Evolutionary conservation across 37 sponge, comb jelly and placozoan species (phyloP), one percentile per base, ranked within the genome.

Genomic region (Eunapius fragilis): DNA sequence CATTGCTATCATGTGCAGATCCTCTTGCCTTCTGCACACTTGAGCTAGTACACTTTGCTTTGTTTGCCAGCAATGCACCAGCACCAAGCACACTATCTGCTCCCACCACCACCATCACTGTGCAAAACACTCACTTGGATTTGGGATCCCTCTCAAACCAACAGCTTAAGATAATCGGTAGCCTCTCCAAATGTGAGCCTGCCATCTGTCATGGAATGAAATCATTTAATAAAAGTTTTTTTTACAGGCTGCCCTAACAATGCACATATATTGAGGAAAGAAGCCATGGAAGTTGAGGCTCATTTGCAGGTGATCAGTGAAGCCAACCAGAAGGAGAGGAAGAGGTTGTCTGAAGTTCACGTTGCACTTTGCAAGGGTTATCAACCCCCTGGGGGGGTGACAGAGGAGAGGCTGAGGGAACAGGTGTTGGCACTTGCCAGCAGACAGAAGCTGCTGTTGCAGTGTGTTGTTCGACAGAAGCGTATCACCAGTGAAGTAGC

Each of bases 391-490:
- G 25, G 27, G 27, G 33, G 24, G 45, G 17, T 78, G 1, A 14
- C 23, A 13, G 38, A 73, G 27, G 33, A 89, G 31, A 12, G 33
- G 35, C 58, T 90, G 22, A 38, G 71, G 67, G 41, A 49, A 50
- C 78, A 73, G 71, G 85, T 92, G 27, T 17, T 75, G 6, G 25
- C 5, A 1, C 80, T 87, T 0, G 69, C 88, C 34, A 70, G 11
- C 37, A 84, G 67, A 30, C 85, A 89, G 79, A 81, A 86, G 79
- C 28, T 25, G 31, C 82, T 85, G 27, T 72, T 90, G 0, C 58
- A 85, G 41, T 86, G 86, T 71, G 75, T 92, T 37, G 68, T 35
- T 35, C 73, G 33, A 75, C 86, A 89, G 84, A 93, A 89, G 73
- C 75, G 72, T n/a, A 82, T 93, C 25, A 36, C 37, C 12, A 38